Percentiles rank a stretch among this genome's conserved stretches.
Conservation (phyloP, 2,797 vertebrate species). For the Tadarida brasiliensis region DNA sequence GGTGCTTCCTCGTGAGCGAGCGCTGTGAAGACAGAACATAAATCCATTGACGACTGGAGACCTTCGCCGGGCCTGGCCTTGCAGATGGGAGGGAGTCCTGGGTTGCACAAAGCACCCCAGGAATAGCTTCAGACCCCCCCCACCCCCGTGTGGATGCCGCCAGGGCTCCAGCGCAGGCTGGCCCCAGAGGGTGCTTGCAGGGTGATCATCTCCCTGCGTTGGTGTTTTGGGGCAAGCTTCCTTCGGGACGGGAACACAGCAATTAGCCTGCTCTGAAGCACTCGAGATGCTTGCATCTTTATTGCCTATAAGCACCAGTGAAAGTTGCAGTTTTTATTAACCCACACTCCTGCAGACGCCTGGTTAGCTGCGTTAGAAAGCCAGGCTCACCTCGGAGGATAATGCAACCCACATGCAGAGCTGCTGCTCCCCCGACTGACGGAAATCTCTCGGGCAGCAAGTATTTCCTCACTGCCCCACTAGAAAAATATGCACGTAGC, state of each 20-base stretch:
- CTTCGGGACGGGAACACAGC: conserved; percentile 77
- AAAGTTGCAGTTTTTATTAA: conserved; percentile 82
- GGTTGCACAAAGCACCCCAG: neutral
- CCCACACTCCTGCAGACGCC: conserved; percentile 70
- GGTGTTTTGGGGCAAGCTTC: conserved; percentile 79
- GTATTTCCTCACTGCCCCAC: conserved; percentile 80
- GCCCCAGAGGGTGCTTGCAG: fast-evolving
- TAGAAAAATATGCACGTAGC: conserved; percentile 62
- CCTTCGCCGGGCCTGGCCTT: fast-evolving
- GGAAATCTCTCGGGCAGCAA: conserved; percentile 86
- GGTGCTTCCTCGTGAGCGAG: fast-evolving
- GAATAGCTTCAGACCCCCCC: neutral
- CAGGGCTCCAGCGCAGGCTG: neutral
- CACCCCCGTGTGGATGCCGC: fast-evolving
- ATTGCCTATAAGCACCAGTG: conserved; percentile 70
- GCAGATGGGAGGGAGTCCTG: neutral
- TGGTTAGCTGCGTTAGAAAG: conserved; percentile 82
- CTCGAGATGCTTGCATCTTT: conserved; percentile 79
- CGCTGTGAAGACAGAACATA: fast-evolving
- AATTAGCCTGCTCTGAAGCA: conserved; percentile 82
- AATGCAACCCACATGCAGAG: conserved; percentile 83
- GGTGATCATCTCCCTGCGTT: neutral
- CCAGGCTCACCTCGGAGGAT: conserved; percentile 79
- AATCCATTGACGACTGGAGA: neutral
- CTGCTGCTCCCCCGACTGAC: conserved; percentile 78